Percentiles rank a stretch among this genome's conserved stretches.
Conservation (phyloP, 2,113 vertebrate species). For the Fregetta grallaria region DNA sequence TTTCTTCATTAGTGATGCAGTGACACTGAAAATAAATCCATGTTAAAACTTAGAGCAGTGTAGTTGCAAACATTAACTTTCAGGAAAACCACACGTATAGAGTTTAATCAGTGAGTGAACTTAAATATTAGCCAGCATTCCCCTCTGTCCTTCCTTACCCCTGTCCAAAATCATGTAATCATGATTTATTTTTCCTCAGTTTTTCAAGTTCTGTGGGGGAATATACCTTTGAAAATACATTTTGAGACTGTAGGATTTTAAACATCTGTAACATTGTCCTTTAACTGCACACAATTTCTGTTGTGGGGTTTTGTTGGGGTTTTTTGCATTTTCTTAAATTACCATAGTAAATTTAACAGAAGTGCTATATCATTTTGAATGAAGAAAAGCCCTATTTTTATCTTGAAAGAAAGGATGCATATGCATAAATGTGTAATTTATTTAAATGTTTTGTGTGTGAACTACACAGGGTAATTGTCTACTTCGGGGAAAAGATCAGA, state of each 20-base stretch:
- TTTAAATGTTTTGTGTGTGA: slow-evolving; percentile 44
- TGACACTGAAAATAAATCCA: neutral
- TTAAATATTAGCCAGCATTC: neutral
- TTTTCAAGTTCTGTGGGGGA: neutral
- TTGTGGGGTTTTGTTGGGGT: neutral
- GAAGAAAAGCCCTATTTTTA: slow-evolving; percentile 27
- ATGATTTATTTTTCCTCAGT: neutral
- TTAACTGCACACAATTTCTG: neutral
- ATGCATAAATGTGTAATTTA: slow-evolving; percentile 25
- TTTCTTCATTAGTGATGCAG: neutral
- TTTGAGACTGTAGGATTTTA: neutral
- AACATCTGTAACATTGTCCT: neutral
- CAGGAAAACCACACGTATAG: neutral
- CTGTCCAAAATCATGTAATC: neutral
- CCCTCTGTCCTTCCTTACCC: neutral
- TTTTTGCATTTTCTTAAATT: slow-evolving; percentile 36
- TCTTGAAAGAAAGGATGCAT: slow-evolving; percentile 37
- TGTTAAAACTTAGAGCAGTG: neutral
- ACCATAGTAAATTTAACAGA: neutral
- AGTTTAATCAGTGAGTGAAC: neutral
- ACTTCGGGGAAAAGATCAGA: neutral
- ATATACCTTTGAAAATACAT: neutral
- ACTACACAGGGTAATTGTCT: slow-evolving; percentile 2
- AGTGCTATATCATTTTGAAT: slow-evolving; percentile 44
- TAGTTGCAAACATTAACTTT: neutral